Evolutionary conservation across 1,140 invertebrate species (phyloP).

Genomic region (Diuraphis noxia): DNA sequence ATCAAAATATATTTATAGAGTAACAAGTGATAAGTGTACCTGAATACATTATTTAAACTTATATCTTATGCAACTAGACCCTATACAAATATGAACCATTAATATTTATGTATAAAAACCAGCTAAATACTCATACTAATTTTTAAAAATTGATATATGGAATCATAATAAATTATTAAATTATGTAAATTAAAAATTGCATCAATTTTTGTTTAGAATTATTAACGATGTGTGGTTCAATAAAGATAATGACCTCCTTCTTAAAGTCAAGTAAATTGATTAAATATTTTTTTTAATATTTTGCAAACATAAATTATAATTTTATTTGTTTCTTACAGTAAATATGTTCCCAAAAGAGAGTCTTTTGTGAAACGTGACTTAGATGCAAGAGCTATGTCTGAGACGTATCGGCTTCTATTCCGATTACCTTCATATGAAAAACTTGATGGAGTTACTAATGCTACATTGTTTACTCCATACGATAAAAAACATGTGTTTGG

Average conservation of each 20-base stretch:
- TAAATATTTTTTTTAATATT: background rate
- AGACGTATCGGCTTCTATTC: constrained; percentile 80
- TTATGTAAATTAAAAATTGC: background rate
- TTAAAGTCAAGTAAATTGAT: constrained; percentile 71
- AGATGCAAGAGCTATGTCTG: constrained; percentile 90
- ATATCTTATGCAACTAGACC: background rate
- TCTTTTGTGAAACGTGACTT: constrained; percentile 91
- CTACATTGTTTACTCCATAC: constrained; percentile 92
- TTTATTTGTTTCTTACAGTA: constrained; percentile 62
- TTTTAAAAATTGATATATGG: background rate
- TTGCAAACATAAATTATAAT: background rate
- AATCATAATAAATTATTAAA: background rate
- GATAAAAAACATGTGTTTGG: constrained; percentile 89
- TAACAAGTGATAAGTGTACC: too few species aligned
- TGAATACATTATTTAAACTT: too few species aligned
- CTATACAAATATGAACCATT: background rate
- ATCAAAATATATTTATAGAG: too few species aligned
- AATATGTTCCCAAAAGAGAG: constrained; percentile 82
- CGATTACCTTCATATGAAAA: constrained; percentile 85
- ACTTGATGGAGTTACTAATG: constrained; percentile 88
- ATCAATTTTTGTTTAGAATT: constrained; percentile 63
- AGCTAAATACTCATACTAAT: background rate
- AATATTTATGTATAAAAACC: background rate
- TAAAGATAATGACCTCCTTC: constrained; percentile 79
- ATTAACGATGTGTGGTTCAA: constrained; percentile 83